A percentile compares a stretch with the other conserved stretches of the same genome.
Conservation (phyloP, 2,113 vertebrate species). For the Toxostoma redivivum region DNA sequence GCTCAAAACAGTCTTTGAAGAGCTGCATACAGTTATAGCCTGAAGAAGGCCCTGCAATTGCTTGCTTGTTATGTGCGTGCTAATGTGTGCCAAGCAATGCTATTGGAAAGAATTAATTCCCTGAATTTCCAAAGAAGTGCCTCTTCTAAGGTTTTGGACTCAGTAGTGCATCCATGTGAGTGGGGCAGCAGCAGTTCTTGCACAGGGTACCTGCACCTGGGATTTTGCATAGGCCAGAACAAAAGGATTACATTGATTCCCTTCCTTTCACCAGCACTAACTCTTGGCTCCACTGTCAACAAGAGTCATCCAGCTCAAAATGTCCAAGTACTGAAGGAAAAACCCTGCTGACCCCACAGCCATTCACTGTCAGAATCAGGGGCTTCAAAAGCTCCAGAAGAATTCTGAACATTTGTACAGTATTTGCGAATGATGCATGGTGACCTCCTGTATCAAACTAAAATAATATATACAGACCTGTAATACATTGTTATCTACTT, state of each 20-base stretch:
- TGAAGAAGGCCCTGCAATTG: background rate
- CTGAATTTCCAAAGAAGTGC: background rate
- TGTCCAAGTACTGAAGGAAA: background rate
- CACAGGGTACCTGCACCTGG: background rate
- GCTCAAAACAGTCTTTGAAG: background rate
- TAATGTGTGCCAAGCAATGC: background rate
- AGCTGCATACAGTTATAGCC: background rate
- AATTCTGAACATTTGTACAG: background rate
- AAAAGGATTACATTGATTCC: background rate
- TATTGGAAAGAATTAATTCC: background rate
- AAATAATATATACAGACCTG: fast-evolving
- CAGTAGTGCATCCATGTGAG: fast-evolving
- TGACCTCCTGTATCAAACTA: background rate
- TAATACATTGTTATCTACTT: background rate
- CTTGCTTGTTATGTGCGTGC: background rate
- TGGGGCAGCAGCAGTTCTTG: background rate
- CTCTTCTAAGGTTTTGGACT: background rate
- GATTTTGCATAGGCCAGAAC: background rate
- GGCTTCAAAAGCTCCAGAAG: background rate
- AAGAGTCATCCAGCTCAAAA: background rate
- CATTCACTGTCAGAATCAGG: background rate
- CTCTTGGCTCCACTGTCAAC: background rate
- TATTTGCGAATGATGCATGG: background rate
- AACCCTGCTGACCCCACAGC: background rate
- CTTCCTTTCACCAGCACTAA: background rate